Base-by-base conservation (phyloP, 1,140 invertebrate genomes). In the Nasonia longicornis region DNA sequence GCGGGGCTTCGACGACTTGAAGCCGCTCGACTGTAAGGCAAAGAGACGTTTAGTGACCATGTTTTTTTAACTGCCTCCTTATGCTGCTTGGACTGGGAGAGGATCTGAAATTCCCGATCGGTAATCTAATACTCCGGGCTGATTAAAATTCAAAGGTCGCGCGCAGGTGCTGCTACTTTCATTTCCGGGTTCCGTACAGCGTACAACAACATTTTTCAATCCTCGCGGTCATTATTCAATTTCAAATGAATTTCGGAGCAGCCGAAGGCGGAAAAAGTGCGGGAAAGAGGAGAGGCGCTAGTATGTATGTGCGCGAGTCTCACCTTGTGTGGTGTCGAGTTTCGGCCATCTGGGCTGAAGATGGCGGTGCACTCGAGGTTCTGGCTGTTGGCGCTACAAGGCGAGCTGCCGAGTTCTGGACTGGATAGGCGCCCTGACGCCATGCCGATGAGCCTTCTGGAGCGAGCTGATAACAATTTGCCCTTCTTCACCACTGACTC, bases 291-390 rank as follows among this genome's bases (percentile, higher is more conserved):
- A 20, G 35, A 42, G 16, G 2, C 20, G 38, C 38, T 1, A 10
- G 20, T 42, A n/a, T 14, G 20, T n/a, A 2, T 26, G 26, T 64
- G 58, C 22, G 22, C 38, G 70, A 71, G 31, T 0, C 35, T 83
- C 87, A 91, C 90, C 87, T 87, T 88, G 63, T 83, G 87, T 12
- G 89, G 87, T 74, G 85, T 90, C 16, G 52, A 77, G 77, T 83
- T 86, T 77, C 83, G 80, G 2, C 26, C 77, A 45, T 85, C 82
- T 29, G 85, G 85, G 81, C 84, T 87, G 82, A 75, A 86, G 80
- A 83, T 79, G 71, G 81, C 83, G 80, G 77, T 85, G 58, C 73
- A 78, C 10, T 80, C 82, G 26, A 38, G 79, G 69, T 90, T 90
- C 74, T 90, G 64, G n/a, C 14, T 80, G 52, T 90, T 90, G 79